These are phyloP conservation scores for Glyptemys insculpta DNA, from an alignment of 2,797 vertebrate species.

Conservation along the genomic window DNA sequence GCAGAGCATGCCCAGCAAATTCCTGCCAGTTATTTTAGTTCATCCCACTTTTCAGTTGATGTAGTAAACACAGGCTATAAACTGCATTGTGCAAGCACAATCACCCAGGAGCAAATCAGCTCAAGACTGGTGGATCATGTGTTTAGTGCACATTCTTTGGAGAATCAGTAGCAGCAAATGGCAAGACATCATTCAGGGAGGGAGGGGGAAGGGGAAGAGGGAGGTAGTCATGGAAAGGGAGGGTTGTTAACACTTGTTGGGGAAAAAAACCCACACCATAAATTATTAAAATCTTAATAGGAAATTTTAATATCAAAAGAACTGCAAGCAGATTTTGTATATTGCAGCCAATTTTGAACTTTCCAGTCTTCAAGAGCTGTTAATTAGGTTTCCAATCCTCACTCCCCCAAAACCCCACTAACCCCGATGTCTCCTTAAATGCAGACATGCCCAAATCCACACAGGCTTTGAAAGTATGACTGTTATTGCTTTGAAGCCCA, in stretches of 20 bases:
- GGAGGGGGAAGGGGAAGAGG: neutral
- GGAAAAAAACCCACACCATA: rapidly evolving
- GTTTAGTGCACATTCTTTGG: neutral
- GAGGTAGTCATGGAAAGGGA: neutral
- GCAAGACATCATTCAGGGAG: rapidly evolving
- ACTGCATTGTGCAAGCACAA: neutral
- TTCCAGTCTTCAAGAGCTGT: neutral
- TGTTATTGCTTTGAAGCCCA: neutral
- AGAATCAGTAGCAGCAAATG: neutral
- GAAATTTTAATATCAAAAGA: neutral
- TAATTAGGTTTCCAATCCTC: slow-evolving; percentile 39
- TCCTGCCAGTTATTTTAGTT: neutral
- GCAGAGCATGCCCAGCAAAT: rapidly evolving
- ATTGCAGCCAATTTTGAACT: neutral
- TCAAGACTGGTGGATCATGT: neutral
- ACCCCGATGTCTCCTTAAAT: neutral
- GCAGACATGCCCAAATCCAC: neutral
- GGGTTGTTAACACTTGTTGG: neutral
- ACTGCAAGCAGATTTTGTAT: neutral
- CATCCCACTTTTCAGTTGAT: neutral
- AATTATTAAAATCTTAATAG: neutral
- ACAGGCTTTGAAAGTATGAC: rapidly evolving
- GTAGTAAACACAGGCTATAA: neutral
- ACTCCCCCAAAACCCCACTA: slow-evolving; percentile 41
- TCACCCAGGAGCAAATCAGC: neutral